Conservation (phyloP, 2,797 vertebrate species). For the Tympanoctomys barrerae region DNA sequence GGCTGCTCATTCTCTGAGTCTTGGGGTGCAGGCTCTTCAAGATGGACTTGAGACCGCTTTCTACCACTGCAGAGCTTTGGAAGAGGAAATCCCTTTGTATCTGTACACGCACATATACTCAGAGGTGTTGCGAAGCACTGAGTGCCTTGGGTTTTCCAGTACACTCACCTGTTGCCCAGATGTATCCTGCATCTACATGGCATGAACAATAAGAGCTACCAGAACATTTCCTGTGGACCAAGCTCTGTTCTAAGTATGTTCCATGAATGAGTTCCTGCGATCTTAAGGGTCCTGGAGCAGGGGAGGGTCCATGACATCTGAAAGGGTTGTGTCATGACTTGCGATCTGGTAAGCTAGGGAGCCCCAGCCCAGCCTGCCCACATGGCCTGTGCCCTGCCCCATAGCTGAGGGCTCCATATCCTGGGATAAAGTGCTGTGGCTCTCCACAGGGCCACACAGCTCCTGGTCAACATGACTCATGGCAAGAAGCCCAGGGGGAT, state of each 20-base stretch:
- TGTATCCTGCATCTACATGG: neutral
- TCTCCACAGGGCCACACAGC: rapidly evolving
- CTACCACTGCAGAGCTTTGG: neutral
- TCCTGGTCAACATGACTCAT: neutral
- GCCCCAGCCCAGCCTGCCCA: neutral
- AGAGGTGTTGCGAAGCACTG: neutral
- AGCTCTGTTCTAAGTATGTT: neutral
- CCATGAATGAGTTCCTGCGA: neutral
- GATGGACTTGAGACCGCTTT: neutral
- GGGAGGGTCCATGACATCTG: neutral
- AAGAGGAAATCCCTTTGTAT: neutral
- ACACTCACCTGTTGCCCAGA: rapidly evolving
- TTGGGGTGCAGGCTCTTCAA: neutral
- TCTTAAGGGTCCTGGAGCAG: neutral
- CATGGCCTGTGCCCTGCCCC: neutral
- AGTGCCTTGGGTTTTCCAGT: neutral
- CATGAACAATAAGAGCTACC: rapidly evolving
- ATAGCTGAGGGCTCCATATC: rapidly evolving
- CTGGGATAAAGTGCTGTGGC: rapidly evolving
- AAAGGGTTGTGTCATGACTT: neutral
- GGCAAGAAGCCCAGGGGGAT: neutral
- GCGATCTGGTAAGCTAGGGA: neutral
- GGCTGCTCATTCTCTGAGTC: neutral
- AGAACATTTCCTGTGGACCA: too few species aligned
- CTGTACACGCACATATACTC: too few species aligned